Evolutionary conservation across 2,888 invertebrate genomes (phyloP), one percentile per base, ranked within the genome.

Genomic region (Clitarchus hookeri): DNA sequence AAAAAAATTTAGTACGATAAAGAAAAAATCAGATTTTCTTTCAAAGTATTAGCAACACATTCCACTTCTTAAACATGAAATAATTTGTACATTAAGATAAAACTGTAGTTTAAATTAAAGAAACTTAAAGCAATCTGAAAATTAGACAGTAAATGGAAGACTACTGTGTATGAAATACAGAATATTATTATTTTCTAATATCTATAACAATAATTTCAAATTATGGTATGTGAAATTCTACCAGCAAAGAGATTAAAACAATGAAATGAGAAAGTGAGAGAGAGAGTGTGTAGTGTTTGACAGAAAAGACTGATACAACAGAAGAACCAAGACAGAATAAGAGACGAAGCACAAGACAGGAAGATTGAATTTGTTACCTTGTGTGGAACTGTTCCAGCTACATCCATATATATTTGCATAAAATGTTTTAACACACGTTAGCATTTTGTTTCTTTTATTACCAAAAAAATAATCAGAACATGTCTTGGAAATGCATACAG

Each of bases 381-480:
- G 65, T 19, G 65, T 9, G 16, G 65, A 65, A 65, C 19, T 65
- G 65, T 65, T 65, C 65, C 65, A 65, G 65, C 65, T 19, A 82
- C 19, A 36, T 25, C 19, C 27, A 82, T 82, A 19, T 13, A 82
- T 82, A 36, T 82, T 83, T 54, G 65, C 79, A 86, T 48, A 65
- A 84, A 54, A 84, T 65, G 77, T 65, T 84, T 65, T 84, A 84
- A 65, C 83, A 86, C 86, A 86, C 86, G 78, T 86, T 86, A 78
- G 83, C 83, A 86, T 25, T 77, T 36, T 86, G 78, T 86, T 48
- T 83, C 77, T 86, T 86, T 86, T 86, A 86, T 86, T 86, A 86
- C 83, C 83, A 86, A 86, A 86, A 85, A 86, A 85, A 85, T 84
- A 83, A 86, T 86, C 48, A 78, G 86, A 86, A 86, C 86, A 86